Percentiles rank a stretch among this genome's conserved stretches.
Evolutionary conservation across 1,140 invertebrate genomes (phyloP).

Genomic region (Spodoptera litura): DNA sequence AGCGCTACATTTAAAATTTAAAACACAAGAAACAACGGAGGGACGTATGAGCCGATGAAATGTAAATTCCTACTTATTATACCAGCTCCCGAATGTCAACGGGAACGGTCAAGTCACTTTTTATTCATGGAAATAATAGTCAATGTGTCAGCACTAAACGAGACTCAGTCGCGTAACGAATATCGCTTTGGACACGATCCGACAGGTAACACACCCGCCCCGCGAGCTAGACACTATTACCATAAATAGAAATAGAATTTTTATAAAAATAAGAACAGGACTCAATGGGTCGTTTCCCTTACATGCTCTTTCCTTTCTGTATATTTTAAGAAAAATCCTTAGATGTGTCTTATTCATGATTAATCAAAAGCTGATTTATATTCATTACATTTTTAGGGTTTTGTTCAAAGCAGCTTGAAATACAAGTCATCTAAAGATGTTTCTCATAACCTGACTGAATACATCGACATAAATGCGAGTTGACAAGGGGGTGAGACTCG

Average conservation of each 20-base stretch:
- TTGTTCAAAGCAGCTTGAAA: no score
- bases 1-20: slow-evolving; percentile 53
- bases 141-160: slow-evolving; percentile 65
- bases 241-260: slow-evolving; percentile 32
- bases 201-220: slow-evolving; percentile 33
- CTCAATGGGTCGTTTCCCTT: slow-evolving; percentile 17
- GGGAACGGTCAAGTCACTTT: slow-evolving; percentile 63
- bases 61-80: slow-evolving; percentile 72
- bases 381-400: no score
- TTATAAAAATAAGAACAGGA: slow-evolving; percentile 10
- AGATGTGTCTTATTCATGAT: neutral
- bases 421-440: neutral
- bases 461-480: slow-evolving; percentile 35
- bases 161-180: slow-evolving; percentile 51
- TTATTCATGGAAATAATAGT: slow-evolving; percentile 74
- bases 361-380: no score
- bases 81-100: slow-evolving; percentile 66
- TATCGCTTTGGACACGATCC: slow-evolving; percentile 51
- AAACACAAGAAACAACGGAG: slow-evolving; percentile 50
- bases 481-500: slow-evolving; percentile 28
- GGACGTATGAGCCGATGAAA: slow-evolving; percentile 59
- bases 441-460: slow-evolving; percentile 12
- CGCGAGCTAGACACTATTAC: neutral
- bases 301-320: slow-evolving; percentile 3
- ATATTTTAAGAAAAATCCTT: neutral